phyloP scores from a whole-genome alignment of 2,113 vertebrate species.

The Scatophagus argus region DNA sequence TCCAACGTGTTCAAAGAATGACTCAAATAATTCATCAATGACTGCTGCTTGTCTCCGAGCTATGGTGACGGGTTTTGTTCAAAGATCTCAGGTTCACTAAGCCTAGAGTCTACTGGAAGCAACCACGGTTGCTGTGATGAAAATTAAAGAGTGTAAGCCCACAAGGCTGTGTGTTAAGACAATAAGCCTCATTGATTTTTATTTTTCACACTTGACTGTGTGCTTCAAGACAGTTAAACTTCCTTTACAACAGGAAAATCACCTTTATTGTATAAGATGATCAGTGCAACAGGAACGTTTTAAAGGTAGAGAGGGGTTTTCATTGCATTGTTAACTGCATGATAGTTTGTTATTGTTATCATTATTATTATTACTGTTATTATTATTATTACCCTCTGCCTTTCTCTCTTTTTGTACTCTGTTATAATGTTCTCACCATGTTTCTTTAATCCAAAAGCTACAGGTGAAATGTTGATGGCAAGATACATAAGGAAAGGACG shows the following conservation, averaged over 20 bases:
- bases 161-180: neutral
- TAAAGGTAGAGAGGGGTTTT: constrained; percentile 24
- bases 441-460: constrained; percentile 13
- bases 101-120: neutral
- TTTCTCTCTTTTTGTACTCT: neutral
- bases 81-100: constrained; percentile 27
- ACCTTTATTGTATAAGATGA: neutral
- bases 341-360: neutral
- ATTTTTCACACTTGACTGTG: constrained; percentile 6
- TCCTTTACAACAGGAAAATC: neutral
- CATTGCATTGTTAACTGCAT: neutral
- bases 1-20: constrained; percentile 40
- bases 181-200: constrained; percentile 4
- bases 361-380: too few relatives aligned
- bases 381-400: neutral
- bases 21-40: constrained; percentile 64
- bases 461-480: constrained; percentile 4
- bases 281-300: neutral
- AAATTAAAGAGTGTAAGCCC: neutral
- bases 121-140: neutral
- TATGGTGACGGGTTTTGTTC: constrained; percentile 8
- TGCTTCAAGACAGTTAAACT: neutral
- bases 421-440: neutral
- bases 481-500: neutral
- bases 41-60: constrained; percentile 16